Evolutionary conservation across 1,140 invertebrate species (phyloP).

Genomic region (Odontomachus brunneus): DNA sequence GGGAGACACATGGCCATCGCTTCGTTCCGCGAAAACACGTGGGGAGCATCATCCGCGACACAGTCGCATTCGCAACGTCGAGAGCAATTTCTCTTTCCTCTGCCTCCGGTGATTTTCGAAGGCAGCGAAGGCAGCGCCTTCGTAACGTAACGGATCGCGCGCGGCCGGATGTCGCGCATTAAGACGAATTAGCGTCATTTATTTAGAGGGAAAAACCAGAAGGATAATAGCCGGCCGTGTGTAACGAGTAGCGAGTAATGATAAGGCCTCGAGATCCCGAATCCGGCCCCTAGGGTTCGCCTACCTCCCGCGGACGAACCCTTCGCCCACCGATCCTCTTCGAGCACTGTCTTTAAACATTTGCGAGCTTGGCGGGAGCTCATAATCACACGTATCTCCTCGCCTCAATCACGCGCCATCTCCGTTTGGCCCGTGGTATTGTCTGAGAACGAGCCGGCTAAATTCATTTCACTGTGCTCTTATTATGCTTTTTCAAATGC

Average conservation of each 20-base stretch:
- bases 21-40: too few species aligned
- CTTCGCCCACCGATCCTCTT: constrained; percentile 19
- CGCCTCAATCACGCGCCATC: background rate
- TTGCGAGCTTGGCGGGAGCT: constrained; percentile 16
- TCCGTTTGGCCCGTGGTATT: constrained; percentile 14
- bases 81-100: background rate
- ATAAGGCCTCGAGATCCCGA: constrained; percentile 63
- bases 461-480: too few species aligned
- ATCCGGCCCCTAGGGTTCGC: constrained; percentile 48
- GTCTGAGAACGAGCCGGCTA: background rate
- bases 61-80: too few species aligned
- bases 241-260: constrained; percentile 70
- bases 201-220: constrained; percentile 77
- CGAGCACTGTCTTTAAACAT: constrained; percentile 46
- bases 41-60: too few species aligned
- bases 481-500: too few species aligned
- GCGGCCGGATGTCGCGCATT: constrained; percentile 74
- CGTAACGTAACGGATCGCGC: constrained; percentile 8
- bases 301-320: background rate
- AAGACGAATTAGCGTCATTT: constrained; percentile 78
- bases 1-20: too few species aligned
- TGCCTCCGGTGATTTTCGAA: constrained; percentile 59
- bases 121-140: constrained; percentile 60
- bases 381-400: constrained; percentile 41
- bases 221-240: constrained; percentile 69